These are phyloP conservation scores for Trileptium ribeirensis DNA, from an alignment of 2,888 invertebrate species.

Conservation along the genomic window DNA sequence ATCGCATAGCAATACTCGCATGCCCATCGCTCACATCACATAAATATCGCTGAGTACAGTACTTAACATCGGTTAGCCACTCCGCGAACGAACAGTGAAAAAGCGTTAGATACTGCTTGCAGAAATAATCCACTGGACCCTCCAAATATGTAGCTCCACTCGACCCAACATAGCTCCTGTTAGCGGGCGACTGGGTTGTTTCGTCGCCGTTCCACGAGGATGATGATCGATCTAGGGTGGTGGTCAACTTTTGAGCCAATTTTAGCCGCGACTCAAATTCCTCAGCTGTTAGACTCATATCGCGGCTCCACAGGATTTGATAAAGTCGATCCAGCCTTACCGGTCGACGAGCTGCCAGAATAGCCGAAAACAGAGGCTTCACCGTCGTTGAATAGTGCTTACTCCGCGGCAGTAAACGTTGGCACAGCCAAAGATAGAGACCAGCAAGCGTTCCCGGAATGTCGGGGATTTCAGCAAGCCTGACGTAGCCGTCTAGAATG, in stretches of 20 bases:
- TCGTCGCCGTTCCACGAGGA: constrained; percentile 31
- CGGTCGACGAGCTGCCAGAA: constrained; percentile 76
- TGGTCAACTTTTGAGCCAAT: constrained; percentile 64
- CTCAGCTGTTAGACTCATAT: constrained; percentile 68
- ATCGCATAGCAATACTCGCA: constrained; percentile 63
- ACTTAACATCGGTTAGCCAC: constrained; percentile 93
- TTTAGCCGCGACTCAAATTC: constrained; percentile 73
- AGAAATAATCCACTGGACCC: background rate
- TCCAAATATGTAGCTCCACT: constrained; percentile 51
- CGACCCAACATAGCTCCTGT: background rate
- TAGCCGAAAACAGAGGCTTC: constrained; percentile 66
- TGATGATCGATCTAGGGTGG: constrained; percentile 43
- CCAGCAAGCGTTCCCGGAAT: constrained; percentile 93
- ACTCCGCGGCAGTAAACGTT: constrained; percentile 79
- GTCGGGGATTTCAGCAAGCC: constrained; percentile 74
- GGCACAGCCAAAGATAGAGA: constrained; percentile 85
- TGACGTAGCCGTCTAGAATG: constrained; percentile 84
- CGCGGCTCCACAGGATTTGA: constrained; percentile 70
- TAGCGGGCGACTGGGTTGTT: background rate
- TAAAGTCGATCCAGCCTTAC: constrained; percentile 73
- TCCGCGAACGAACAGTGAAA: constrained; percentile 91
- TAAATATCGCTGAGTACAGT: constrained; percentile 86
- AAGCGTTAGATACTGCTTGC: constrained; percentile 49
- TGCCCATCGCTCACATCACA: constrained; percentile 81
- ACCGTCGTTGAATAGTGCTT: constrained; percentile 72